phyloP scores from a whole-genome alignment of 2,888 invertebrate genomes.

The Nymphalis c-album region DNA sequence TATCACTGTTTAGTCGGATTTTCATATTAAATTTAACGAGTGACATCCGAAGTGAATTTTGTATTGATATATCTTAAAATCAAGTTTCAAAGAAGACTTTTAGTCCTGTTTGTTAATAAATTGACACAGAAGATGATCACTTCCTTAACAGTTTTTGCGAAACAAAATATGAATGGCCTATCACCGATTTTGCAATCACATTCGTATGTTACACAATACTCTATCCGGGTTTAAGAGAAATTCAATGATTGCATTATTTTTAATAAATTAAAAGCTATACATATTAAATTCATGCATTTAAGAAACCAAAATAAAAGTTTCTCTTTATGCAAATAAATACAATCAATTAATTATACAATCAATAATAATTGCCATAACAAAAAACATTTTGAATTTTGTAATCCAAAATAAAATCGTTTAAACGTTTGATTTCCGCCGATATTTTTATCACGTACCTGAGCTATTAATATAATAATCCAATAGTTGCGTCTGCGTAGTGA shows the following conservation, averaged over 20 bases:
- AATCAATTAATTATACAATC: background rate
- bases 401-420: conserved; percentile 2
- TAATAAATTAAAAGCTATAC: background rate
- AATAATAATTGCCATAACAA: background rate
- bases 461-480: conserved; percentile 68
- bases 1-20: too few relatives aligned
- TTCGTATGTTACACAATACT: conserved; percentile 16
- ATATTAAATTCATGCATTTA: background rate
- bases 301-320: background rate
- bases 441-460: conserved; percentile 50
- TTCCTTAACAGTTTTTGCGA: conserved; percentile 40
- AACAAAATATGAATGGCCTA: conserved; percentile 41
- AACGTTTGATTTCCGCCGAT: conserved; percentile 52
- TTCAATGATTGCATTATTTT: conserved; percentile 2
- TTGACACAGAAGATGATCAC: conserved; percentile 20
- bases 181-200: conserved; percentile 26
- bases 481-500: conserved; percentile 69
- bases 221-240: conserved; percentile 4
- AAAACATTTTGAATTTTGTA: background rate
- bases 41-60: too few relatives aligned
- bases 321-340: conserved; percentile 1
- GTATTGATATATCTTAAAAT: too few relatives aligned
- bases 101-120: background rate
- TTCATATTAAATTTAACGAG: too few relatives aligned
- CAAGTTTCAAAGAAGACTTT: background rate